Base-by-base conservation (phyloP, 2,797 vertebrate genomes). In the Champsocephalus esox region DNA sequence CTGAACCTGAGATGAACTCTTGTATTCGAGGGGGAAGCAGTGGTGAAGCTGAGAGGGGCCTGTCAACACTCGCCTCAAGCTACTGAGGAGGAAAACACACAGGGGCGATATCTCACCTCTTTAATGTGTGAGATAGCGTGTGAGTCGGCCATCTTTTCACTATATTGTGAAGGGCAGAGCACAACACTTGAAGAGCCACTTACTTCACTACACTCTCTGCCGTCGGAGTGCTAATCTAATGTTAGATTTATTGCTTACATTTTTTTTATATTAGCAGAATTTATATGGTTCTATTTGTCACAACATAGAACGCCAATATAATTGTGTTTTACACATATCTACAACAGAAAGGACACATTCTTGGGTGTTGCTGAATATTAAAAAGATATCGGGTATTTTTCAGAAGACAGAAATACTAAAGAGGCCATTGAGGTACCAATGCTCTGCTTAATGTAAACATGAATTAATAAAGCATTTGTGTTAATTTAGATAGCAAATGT, bases 1-100 rank as follows among this genome's bases (percentile, higher is more conserved):
- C 74, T 89, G 89, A 91, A 89, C 92, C 80, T 34, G 17, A 56
- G 73, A 3, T 86, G 85, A 91, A 89, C 88, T 81, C 80, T 59
- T 41, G 84, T 61, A 57, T 67, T 59, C 1, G 8, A 81, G 77
- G 75, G 28, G 44, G 72, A 78, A 63, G 81, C 56, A 12, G 71
- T 12, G 16, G 43, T 74, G 77, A 68, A 82, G 77, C 66, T 70
- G 69, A 70, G 79, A 83, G 80, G 77, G 81, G 61, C 81, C 84
- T 81, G 91, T 92, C 89, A 90, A 87, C 88, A 77, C 86, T 73
- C 16, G 67, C 82, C 70, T 66, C 61, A 10, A 86, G 77, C 83
- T 62, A 77, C 79, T 64, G 66, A 60, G 28, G 66, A 62, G 60
- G 55, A 80, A 75, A 87, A 85, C 70, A 73, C 76, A 73, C 57